phyloP scores from a whole-genome alignment of 2,888 invertebrate species.

The Hyposoter dolosus region DNA sequence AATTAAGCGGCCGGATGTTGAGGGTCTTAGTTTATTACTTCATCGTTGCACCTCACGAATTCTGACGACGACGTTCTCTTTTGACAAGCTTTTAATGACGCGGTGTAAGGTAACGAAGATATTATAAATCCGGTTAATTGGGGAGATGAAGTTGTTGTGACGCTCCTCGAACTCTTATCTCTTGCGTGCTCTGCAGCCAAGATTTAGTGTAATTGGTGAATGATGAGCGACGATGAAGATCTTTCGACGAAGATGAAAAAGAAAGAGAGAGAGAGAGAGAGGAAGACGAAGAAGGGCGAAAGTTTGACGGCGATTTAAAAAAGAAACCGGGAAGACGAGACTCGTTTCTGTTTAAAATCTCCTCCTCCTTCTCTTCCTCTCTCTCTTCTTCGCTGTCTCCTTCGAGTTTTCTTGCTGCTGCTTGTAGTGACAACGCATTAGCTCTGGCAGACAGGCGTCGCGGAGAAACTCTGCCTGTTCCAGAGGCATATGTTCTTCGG shows the following conservation, averaged over 20 bases:
- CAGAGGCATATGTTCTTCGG: conserved; percentile 33
- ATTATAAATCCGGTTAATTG: conserved; percentile 62
- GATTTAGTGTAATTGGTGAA: conserved; percentile 26
- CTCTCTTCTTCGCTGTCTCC: neutral
- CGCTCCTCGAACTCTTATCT: conserved; percentile 50
- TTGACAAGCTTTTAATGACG: conserved; percentile 62
- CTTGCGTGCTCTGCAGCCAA: neutral
- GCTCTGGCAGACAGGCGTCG: conserved; percentile 75
- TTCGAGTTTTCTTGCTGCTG: conserved; percentile 54
- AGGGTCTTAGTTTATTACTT: conserved; percentile 1
- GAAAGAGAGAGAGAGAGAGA: neutral
- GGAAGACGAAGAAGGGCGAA: conserved; percentile 5
- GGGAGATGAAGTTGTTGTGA: conserved; percentile 47
- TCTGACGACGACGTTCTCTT: neutral
- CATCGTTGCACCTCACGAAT: conserved; percentile 7
- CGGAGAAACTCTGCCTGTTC: conserved; percentile 20
- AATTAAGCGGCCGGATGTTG: conserved; percentile 32
- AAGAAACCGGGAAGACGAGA: conserved; percentile 21
- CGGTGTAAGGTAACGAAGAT: conserved; percentile 56
- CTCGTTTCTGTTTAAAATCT: conserved; percentile 23
- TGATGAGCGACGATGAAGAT: conserved; percentile 34
- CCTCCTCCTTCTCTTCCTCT: neutral
- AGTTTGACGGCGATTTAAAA: conserved; percentile 22
- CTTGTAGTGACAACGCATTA: conserved; percentile 79
- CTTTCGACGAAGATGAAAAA: neutral